Evolutionary conservation across 2,888 invertebrate genomes (phyloP).

Genomic region (Chrysotoxum bicinctum): DNA sequence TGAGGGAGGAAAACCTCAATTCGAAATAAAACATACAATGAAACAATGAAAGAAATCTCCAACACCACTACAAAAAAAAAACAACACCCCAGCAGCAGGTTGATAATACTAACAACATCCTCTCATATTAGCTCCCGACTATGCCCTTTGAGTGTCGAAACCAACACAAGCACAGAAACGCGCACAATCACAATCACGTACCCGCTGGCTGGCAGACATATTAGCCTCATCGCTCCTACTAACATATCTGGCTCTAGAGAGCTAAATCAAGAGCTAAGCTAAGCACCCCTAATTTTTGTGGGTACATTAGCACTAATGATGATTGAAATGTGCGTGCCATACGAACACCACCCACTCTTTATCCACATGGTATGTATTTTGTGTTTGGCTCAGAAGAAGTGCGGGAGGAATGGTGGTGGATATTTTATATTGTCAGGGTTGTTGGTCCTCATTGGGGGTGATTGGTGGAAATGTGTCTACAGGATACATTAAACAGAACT

Average conservation of each 20-base stretch:
- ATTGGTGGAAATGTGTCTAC: slow-evolving; percentile 42
- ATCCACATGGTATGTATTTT: slow-evolving; percentile 40
- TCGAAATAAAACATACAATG: slow-evolving; percentile 67
- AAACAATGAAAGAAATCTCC: slow-evolving; percentile 56
- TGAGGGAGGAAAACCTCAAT: slow-evolving; percentile 70
- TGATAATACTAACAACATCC: slow-evolving; percentile 24
- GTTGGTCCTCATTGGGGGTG: slow-evolving; percentile 57
- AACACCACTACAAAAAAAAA: slow-evolving; percentile 49
- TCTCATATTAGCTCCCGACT: slow-evolving; percentile 43
- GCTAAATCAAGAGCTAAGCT: slow-evolving; percentile 76
- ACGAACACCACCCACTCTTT: slow-evolving; percentile 69
- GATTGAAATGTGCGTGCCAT: slow-evolving; percentile 81
- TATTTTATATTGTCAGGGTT: slow-evolving; percentile 28
- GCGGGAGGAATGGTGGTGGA: not conserved
- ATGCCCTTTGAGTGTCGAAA: not conserved
- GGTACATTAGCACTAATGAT: slow-evolving; percentile 82
- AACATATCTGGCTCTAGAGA: slow-evolving; percentile 45
- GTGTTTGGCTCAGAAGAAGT: slow-evolving; percentile 20
- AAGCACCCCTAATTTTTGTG: slow-evolving; percentile 81
- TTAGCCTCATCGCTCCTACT: slow-evolving; percentile 47
- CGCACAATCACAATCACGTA: slow-evolving; percentile 70
- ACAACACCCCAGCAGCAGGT: slow-evolving; percentile 15
- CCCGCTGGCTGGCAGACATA: slow-evolving; percentile 44
- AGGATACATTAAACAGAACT: slow-evolving; percentile 56
- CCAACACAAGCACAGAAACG: slow-evolving; percentile 41